Evolutionary conservation across 2,888 invertebrate genomes (phyloP).

Genomic region (Drosophila ochracea): DNA sequence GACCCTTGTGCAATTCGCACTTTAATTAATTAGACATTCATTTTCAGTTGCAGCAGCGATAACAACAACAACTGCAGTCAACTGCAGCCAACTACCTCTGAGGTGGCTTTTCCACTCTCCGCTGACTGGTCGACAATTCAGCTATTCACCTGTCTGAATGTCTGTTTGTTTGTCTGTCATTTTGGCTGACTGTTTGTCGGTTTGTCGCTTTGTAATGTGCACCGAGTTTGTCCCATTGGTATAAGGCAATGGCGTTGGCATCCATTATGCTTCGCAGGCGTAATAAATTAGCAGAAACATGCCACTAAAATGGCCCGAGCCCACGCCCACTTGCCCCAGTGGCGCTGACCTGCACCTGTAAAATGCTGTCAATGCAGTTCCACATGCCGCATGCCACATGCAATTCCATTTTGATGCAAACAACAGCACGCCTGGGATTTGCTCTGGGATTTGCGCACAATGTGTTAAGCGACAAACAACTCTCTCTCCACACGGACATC

Average conservation of each 20-base stretch:
- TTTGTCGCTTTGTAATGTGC: slow-evolving; percentile 55
- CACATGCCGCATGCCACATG: slow-evolving; percentile 59
- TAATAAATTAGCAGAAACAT: slow-evolving; percentile 81
- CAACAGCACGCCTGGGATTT: slow-evolving; percentile 75
- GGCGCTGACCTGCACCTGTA: slow-evolving; percentile 56
- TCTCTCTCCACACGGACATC: slow-evolving; percentile 1
- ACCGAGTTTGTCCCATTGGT: slow-evolving; percentile 61
- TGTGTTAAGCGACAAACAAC: slow-evolving; percentile 74
- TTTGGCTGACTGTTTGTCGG: slow-evolving; percentile 17
- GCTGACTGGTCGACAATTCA: slow-evolving; percentile 13
- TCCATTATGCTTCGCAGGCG: slow-evolving; percentile 73
- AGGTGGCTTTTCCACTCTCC: slow-evolving; percentile 18
- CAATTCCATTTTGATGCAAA: slow-evolving; percentile 60
- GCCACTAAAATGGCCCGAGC: slow-evolving; percentile 72
- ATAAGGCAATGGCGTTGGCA: slow-evolving; percentile 42
- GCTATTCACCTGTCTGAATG: slow-evolving; percentile 22
- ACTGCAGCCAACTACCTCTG: slow-evolving; percentile 38
- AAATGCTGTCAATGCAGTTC: slow-evolving; percentile 77
- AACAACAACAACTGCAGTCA: slow-evolving; percentile 27
- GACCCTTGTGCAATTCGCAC: slow-evolving; percentile 69
- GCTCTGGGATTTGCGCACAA: slow-evolving; percentile 74
- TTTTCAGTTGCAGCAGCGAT: slow-evolving; percentile 48
- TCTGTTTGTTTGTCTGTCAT: slow-evolving; percentile 10
- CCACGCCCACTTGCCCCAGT: slow-evolving; percentile 57
- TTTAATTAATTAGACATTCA: slow-evolving; percentile 81